Conservation (phyloP, 2,113 vertebrate genomes). For the Aptenodytes forsteri region DNA sequence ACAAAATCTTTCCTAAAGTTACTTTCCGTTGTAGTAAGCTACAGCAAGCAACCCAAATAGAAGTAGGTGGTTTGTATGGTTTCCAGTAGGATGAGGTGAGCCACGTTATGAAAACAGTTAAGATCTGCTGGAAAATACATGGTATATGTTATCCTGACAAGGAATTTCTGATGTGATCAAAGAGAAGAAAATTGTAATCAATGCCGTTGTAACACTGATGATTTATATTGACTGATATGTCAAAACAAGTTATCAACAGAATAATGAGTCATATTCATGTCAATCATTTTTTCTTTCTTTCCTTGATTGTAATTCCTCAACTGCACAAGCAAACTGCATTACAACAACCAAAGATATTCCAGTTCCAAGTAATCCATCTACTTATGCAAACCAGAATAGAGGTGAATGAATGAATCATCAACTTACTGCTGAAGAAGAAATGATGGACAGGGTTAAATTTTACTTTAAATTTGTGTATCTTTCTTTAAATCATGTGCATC, state of each 20-base stretch:
- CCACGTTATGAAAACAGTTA: not conserved
- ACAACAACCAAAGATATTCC: not conserved
- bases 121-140: not conserved
- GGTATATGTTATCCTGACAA: not conserved
- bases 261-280: not conserved
- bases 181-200: constrained; percentile 44
- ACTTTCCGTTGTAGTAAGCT: not conserved
- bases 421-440: not conserved
- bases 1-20: not conserved
- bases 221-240: constrained; percentile 24
- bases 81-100: not conserved
- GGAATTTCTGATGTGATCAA: not conserved
- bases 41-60: not conserved
- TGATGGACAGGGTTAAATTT: not conserved
- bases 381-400: not conserved
- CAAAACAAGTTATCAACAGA: constrained; percentile 40
- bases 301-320: not conserved
- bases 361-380: not conserved
- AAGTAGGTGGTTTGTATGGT: not conserved
- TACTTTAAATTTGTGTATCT: not conserved
- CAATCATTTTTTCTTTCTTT: not conserved
- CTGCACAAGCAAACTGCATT: not conserved
- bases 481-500: not conserved
- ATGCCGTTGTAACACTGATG: constrained; percentile 5
- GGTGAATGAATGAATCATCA: not conserved